Percentiles rank a stretch among this genome's conserved stretches.
phyloP scores from a whole-genome alignment of 2,888 invertebrate genomes.

The Cryptus armator region DNA sequence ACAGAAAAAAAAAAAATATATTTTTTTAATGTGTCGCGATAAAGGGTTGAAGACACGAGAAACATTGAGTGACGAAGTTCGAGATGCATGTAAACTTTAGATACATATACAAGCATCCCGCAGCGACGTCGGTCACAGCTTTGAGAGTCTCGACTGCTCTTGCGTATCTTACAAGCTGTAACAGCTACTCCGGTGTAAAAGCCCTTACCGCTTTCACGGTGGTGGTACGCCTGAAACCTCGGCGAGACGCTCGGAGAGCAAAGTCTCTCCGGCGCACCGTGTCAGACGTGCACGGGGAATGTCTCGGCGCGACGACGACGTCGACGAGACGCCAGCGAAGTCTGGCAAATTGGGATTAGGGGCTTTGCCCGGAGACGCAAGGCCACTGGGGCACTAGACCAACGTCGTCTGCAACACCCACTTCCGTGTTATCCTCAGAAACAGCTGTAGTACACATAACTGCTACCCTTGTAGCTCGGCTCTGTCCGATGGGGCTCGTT shows the following conservation, averaged over 20 bases:
- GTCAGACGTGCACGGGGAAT: constrained; percentile 54
- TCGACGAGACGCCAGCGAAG: constrained; percentile 69
- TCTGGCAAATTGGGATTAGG: constrained; percentile 71
- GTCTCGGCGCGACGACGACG: constrained; percentile 60
- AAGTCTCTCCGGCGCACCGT: constrained; percentile 57
- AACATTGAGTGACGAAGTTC: constrained; percentile 23
- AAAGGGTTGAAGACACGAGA: background rate
- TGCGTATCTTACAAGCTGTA: constrained; percentile 40
- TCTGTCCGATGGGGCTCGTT: background rate
- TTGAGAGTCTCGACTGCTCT: constrained; percentile 41
- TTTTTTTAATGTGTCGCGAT: background rate
- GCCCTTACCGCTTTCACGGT: constrained; percentile 52
- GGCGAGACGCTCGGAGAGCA: constrained; percentile 49
- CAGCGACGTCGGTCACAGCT: constrained; percentile 38
- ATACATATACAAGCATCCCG: constrained; percentile 34
- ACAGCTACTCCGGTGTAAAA: constrained; percentile 58
- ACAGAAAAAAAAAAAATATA: background rate
- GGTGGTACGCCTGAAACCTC: constrained; percentile 10
- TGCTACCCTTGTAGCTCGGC: background rate
- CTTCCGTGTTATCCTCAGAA: constrained; percentile 20
- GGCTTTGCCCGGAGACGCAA: constrained; percentile 63
- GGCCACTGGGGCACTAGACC: constrained; percentile 73
- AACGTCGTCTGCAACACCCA: constrained; percentile 50
- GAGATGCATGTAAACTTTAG: constrained; percentile 40
- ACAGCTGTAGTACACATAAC: constrained; percentile 37